Evolutionary conservation across 1,140 invertebrate species (phyloP).

Genomic region (Papilio polytes): DNA sequence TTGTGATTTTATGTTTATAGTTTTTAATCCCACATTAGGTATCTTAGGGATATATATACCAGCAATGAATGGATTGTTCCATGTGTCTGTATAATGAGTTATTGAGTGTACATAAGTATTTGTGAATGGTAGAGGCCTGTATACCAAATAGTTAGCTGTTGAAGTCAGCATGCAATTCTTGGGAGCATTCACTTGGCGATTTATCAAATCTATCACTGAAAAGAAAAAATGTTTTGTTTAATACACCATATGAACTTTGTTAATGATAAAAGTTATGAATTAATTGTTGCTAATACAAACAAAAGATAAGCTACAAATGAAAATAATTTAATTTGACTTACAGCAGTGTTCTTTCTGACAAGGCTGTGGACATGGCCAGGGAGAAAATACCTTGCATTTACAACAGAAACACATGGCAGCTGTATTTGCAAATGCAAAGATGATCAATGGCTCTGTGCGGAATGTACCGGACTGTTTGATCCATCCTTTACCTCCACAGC

Average conservation of each 20-base stretch:
- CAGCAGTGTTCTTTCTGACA: conserved; percentile 71
- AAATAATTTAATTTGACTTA: conserved; percentile 56
- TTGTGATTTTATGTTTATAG: conserved; percentile 67
- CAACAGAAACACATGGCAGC: conserved; percentile 49
- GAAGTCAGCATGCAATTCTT: conserved; percentile 69
- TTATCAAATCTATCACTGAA: conserved; percentile 68
- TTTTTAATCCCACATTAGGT: conserved; percentile 68
- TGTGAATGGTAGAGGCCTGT: conserved; percentile 63
- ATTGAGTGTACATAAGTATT: conserved; percentile 58
- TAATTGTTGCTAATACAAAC: neutral
- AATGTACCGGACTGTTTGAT: conserved; percentile 62
- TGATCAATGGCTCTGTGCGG: conserved; percentile 65
- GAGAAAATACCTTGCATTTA: conserved; percentile 59
- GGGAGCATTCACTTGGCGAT: conserved; percentile 60
- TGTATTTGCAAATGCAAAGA: conserved; percentile 70
- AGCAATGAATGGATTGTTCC: conserved; percentile 55
- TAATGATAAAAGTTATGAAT: neutral
- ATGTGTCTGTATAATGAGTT: conserved; percentile 47
- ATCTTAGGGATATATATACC: conserved; percentile 70
- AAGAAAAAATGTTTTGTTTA: neutral
- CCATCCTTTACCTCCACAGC: conserved; percentile 44
- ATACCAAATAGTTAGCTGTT: conserved; percentile 60
- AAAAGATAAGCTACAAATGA: neutral
- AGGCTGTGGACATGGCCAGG: conserved; percentile 56
- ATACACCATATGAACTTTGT: neutral